Percentiles rank a stretch among this genome's conserved stretches.
phyloP scores from a whole-genome alignment of 2,113 vertebrate species.

The Peromyscus californicus region DNA sequence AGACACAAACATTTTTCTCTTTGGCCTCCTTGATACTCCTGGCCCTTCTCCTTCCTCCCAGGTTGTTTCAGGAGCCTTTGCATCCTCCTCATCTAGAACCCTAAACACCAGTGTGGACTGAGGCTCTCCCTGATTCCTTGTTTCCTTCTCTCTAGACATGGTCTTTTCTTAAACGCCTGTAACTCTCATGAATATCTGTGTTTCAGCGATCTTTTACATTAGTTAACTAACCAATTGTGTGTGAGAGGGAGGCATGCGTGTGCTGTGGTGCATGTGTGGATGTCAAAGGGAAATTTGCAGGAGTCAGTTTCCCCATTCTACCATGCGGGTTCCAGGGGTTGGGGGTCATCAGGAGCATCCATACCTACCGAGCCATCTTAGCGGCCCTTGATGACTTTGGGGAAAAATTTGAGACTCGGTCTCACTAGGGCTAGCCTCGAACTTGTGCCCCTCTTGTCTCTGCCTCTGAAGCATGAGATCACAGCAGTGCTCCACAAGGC shows the following conservation, averaged over 20 bases:
- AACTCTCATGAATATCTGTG: neutral
- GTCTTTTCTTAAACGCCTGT: neutral
- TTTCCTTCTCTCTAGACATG: neutral
- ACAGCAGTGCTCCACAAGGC: neutral
- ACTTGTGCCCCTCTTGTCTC: neutral
- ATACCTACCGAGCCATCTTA: too few species aligned
- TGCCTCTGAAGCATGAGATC: neutral
- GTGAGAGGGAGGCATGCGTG: neutral
- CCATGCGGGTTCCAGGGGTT: neutral
- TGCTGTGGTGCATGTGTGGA: neutral
- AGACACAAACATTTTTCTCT: neutral
- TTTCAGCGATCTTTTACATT: neutral
- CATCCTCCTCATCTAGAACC: neutral
- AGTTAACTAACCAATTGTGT: neutral
- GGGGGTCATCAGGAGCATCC: neutral
- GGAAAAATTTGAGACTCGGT: neutral
- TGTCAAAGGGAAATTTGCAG: neutral
- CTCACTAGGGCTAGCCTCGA: neutral
- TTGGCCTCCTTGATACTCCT: neutral
- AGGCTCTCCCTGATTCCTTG: neutral
- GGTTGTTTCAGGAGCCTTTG: neutral
- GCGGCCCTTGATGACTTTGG: neutral
- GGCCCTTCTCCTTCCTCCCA: neutral
- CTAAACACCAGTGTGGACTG: too few species aligned
- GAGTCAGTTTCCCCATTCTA: neutral